A percentile compares a stretch with the other conserved stretches of the same genome.
Evolutionary conservation across 2,797 vertebrate genomes (phyloP).

Genomic region (Serranus cabrilla): DNA sequence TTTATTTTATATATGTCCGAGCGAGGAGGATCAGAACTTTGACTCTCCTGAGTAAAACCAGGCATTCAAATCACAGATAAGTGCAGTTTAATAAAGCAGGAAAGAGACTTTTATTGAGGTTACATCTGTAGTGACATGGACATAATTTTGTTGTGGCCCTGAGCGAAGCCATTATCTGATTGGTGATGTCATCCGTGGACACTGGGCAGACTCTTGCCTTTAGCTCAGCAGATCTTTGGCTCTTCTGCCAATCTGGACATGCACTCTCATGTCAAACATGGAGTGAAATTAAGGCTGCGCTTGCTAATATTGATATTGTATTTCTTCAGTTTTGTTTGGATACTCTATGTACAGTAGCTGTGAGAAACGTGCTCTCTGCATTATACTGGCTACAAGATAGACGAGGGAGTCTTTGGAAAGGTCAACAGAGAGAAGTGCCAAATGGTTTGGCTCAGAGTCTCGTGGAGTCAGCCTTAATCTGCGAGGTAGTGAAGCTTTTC

Average conservation of each 20-base stretch:
- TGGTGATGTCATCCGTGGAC: constrained; percentile 64
- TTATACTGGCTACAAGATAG: constrained; percentile 25
- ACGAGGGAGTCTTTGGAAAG: constrained; percentile 37
- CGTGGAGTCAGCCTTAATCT: constrained; percentile 50
- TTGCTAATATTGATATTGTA: constrained; percentile 1
- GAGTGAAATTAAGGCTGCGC: constrained; percentile 1
- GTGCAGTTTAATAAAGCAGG: constrained; percentile 65
- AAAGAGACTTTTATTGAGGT: constrained; percentile 59
- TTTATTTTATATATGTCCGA: constrained; percentile 10
- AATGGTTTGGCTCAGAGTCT: constrained; percentile 58
- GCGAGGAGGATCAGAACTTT: constrained; percentile 16
- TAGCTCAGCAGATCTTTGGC: constrained; percentile 43
- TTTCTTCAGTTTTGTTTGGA: constrained; percentile 18
- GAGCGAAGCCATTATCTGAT: constrained; percentile 58
- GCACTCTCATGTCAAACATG: constrained; percentile 17
- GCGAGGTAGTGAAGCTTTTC: constrained; percentile 19
- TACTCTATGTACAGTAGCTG: constrained; percentile 4
- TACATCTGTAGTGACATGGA: constrained; percentile 47
- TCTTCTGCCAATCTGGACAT: constrained; percentile 5
- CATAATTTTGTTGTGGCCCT: constrained; percentile 57
- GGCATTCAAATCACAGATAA: constrained; percentile 54
- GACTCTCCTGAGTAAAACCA: constrained; percentile 55
- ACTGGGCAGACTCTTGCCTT: constrained; percentile 52
- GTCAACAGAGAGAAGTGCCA: constrained; percentile 59
- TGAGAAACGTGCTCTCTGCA: constrained; percentile 26